phyloP scores from a whole-genome alignment of 2,113 vertebrate genomes.

The Apteryx owenii region DNA sequence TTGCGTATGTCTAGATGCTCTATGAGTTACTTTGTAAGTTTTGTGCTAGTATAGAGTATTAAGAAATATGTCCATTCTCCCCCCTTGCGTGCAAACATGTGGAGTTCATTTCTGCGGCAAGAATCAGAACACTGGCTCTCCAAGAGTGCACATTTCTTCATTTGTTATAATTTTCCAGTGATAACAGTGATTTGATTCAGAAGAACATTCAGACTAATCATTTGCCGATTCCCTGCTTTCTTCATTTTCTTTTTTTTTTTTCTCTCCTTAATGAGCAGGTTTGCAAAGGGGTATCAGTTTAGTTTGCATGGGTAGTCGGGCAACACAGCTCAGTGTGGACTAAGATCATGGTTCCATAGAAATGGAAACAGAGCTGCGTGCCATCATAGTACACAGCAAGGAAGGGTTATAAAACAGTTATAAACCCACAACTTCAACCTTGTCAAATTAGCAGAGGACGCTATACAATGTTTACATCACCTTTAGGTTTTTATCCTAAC shows the following conservation, averaged over 20 bases:
- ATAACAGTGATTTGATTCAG: neutral
- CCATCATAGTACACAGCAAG: neutral
- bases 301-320: neutral
- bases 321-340: neutral
- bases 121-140: neutral
- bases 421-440: neutral
- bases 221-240: neutral
- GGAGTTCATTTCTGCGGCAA: neutral
- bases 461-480: neutral
- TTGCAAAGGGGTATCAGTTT: neutral
- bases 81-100: neutral
- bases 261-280: neutral
- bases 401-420: neutral
- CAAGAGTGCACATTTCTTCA: neutral
- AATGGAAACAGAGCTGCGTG: neutral
- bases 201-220: neutral
- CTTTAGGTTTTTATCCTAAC: neutral
- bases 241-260: neutral
- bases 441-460: neutral
- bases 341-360: neutral
- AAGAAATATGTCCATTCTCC: neutral
- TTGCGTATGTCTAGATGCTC: neutral
- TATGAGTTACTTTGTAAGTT: neutral
- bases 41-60: neutral
- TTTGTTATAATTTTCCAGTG: neutral